These are phyloP conservation scores for Macroglossus sobrinus DNA, from an alignment of 2,113 vertebrate species.

Conservation along the genomic window DNA sequence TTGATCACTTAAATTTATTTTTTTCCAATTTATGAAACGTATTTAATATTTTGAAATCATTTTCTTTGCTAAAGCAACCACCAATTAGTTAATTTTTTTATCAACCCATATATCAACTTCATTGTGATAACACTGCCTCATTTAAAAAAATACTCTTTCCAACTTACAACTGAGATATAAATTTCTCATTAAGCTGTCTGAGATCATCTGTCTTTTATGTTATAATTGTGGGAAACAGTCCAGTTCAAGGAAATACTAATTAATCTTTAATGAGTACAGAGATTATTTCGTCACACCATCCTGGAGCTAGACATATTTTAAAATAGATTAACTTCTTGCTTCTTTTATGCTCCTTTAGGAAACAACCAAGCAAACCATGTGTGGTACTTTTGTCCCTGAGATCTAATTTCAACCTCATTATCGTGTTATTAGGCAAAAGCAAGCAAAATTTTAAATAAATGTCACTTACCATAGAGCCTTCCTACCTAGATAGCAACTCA, in stretches of 20 bases:
- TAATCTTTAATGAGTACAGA: conserved; percentile 79
- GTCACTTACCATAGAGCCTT: conserved; percentile 69
- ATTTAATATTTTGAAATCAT: background rate
- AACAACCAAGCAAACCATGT: conserved; percentile 74
- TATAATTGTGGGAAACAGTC: conserved; percentile 39
- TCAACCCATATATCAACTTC: background rate
- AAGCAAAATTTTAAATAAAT: conserved; percentile 82
- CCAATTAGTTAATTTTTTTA: background rate
- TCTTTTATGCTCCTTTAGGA: conserved; percentile 68
- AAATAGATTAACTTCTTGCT: conserved; percentile 77
- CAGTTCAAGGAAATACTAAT: conserved; percentile 75
- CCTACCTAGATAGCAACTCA: conserved; percentile 61
- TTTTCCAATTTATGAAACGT: background rate
- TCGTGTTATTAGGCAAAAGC: conserved; percentile 76
- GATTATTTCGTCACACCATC: conserved; percentile 74
- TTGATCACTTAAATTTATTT: background rate
- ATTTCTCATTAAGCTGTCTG: background rate
- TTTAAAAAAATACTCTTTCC: background rate
- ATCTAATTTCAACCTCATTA: conserved; percentile 83
- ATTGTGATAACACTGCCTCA: background rate
- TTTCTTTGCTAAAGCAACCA: background rate
- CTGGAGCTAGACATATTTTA: conserved; percentile 78
- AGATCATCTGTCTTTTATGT: background rate
- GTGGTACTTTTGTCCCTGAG: conserved; percentile 73
- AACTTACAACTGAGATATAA: background rate